phyloP scores from a whole-genome alignment of 1,140 invertebrate genomes.

The Bemisia tabaci region DNA sequence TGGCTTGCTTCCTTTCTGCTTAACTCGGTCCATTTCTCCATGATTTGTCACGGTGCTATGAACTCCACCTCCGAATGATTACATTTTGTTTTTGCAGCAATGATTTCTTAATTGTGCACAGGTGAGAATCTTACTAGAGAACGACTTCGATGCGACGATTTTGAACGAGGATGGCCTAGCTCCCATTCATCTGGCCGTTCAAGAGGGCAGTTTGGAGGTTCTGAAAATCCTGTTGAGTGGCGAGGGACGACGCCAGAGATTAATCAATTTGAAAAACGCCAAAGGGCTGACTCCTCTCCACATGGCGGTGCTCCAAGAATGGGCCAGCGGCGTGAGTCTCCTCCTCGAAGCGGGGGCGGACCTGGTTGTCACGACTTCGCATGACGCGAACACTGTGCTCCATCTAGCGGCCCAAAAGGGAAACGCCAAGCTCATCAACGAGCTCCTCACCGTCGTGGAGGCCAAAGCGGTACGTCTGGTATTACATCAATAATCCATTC shows the following conservation, averaged over 20 bases:
- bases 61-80: not conserved
- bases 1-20: conserved; percentile 2
- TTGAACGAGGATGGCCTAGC: conserved; percentile 41
- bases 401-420: conserved; percentile 42
- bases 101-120: conserved; percentile 26
- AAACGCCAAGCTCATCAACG: conserved; percentile 42
- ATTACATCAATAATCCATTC: too few relatives aligned
- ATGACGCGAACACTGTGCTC: conserved; percentile 41
- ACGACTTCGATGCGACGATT: conserved; percentile 27
- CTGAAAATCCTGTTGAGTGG: conserved; percentile 33
- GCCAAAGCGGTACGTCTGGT: conserved; percentile 28
- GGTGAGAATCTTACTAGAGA: conserved; percentile 30
- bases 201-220: conserved; percentile 29
- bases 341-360: conserved; percentile 53
- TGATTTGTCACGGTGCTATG: not conserved
- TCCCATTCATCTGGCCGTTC: conserved; percentile 43
- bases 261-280: conserved; percentile 38
- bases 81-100: conserved; percentile 14
- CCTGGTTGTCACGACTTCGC: conserved; percentile 44
- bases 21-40: not conserved
- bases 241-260: conserved; percentile 20
- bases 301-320: conserved; percentile 54
- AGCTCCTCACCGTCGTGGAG: conserved; percentile 42
- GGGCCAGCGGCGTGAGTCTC: conserved; percentile 39
- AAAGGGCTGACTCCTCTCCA: conserved; percentile 62